Base-by-base conservation (phyloP, 2,113 vertebrate species). In the Emydocephalus ijimae region DNA sequence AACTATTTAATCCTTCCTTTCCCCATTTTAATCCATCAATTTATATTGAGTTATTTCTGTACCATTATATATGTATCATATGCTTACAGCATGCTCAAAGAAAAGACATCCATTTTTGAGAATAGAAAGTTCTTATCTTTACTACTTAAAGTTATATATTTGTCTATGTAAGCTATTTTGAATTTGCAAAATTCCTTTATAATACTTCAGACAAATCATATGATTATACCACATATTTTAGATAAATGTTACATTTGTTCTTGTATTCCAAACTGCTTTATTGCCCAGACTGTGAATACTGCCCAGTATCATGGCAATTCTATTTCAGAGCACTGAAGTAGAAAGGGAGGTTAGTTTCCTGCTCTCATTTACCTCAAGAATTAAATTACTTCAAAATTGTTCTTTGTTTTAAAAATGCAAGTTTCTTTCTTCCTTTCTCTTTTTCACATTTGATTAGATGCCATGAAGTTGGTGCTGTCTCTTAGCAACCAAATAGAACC, bases 81-180 rank as follows among this genome's bases (percentile, higher is more conserved):
- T 89, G 54, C 10, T 34, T 89, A 61, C 24, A 61, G 34, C 14
- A 29, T 45, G 56, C 55, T 54, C 55, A 57, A 11, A n/a, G 55
- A 89, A 89, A 52, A n/a, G 87, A 88, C 2, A 20, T 20, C 87
- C 8, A 89, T 89, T 39, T 39, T 24, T 7, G 23, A 59, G 5
- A 24, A 59, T 88, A 89, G 18, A 29, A 81, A 43, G 64, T 93
- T 94, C 93, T 92, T 90, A 89, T 20, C 8, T 88, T 8, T 89
- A 89, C 23, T 52, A 55, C 91, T 92, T 89, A 87, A 52, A 91
- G 94, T 92, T 48, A 91, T 95, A 94, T 94, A 45, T 52, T 39
- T 94, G 61, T 88, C 50, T 94, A 91, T 90, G 0, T n/a, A 26
- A 0, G 4, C 52, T 45, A 34, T 74, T 1, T 52, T 92, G 56